Conservation (phyloP, 2,888 invertebrate species). For the Deroplatys truncata region DNA sequence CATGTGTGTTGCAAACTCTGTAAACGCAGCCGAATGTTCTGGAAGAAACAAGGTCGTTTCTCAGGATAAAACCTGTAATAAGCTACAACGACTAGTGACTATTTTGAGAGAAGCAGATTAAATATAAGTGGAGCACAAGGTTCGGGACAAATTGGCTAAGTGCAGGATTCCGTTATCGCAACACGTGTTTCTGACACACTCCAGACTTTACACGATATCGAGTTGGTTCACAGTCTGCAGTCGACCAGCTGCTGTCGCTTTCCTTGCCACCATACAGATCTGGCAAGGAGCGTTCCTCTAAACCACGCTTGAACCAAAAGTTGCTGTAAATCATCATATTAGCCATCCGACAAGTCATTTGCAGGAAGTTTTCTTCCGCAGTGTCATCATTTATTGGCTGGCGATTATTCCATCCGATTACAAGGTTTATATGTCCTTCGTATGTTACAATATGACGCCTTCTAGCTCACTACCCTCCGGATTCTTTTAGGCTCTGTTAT, state of each 20-base stretch:
- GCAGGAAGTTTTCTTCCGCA: no score
- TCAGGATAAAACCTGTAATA: background rate
- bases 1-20: background rate
- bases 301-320: no score
- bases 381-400: no score
- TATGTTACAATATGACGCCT: no score
- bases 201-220: background rate
- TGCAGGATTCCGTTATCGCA: background rate
- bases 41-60: background rate
- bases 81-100: background rate
- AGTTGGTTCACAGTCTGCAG: background rate
- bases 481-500: no score
- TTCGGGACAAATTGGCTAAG: slow-evolving; percentile 11
- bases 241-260: background rate
- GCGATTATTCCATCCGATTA: no score
- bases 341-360: no score
- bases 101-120: background rate
- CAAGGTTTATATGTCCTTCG: no score
- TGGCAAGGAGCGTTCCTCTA: no score
- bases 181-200: background rate
- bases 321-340: no score
- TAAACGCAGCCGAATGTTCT: background rate
- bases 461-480: no score
- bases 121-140: background rate
- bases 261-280: no score